phyloP scores from a whole-genome alignment of 2,888 invertebrate genomes.

The Patella caerulea region DNA sequence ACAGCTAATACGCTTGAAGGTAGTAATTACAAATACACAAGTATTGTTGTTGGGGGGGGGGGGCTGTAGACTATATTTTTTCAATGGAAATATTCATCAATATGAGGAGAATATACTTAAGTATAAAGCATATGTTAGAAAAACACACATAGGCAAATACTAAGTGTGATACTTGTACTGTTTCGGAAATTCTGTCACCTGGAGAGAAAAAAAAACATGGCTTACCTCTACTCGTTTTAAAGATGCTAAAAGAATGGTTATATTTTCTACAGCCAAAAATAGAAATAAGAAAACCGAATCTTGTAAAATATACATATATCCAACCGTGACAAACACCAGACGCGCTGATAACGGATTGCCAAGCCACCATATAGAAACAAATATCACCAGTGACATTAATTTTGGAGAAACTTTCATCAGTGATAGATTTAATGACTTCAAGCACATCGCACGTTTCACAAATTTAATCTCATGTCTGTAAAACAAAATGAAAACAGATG shows the following conservation, averaged over 20 bases:
- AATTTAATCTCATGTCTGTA: conserved; percentile 30
- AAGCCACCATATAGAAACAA: conserved; percentile 81
- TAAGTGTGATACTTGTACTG: too few relatives aligned
- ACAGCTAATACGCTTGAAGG: too few relatives aligned
- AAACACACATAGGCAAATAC: too few relatives aligned
- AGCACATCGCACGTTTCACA: conserved; percentile 55
- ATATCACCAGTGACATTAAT: conserved; percentile 46
- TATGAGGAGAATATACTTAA: too few relatives aligned
- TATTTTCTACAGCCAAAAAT: conserved; percentile 28
- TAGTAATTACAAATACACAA: too few relatives aligned
- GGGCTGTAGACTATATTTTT: too few relatives aligned
- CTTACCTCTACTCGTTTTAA: conserved; percentile 36
- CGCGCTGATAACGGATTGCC: conserved; percentile 80
- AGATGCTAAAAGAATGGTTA: conserved; percentile 26
- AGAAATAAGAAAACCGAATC: conserved; percentile 33
- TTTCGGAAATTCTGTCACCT: too few relatives aligned
- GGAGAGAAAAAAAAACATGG: neutral
- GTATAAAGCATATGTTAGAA: too few relatives aligned
- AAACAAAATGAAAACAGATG: neutral
- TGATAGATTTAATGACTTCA: conserved; percentile 28
- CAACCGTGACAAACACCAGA: conserved; percentile 35
- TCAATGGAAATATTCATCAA: too few relatives aligned
- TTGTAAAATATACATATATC: conserved; percentile 33
- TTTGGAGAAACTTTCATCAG: conserved; percentile 19
- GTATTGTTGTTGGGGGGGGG: too few relatives aligned